These are phyloP conservation scores for Pipistrellus pipistrellus DNA, from an alignment of 2,797 vertebrate species.

Conservation along the genomic window DNA sequence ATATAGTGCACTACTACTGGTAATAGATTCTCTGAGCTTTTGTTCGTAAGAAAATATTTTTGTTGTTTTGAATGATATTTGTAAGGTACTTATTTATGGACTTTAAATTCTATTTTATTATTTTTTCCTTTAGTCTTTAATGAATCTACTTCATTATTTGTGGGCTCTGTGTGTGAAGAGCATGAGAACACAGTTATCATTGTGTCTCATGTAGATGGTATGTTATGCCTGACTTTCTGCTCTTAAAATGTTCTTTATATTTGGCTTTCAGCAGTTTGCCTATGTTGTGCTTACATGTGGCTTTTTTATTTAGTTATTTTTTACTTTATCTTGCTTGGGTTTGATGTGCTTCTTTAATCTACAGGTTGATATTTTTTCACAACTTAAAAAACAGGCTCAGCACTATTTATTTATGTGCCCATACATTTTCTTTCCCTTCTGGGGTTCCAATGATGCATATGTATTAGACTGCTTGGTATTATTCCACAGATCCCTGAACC, in stretches of 20 bases:
- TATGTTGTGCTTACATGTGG: not conserved
- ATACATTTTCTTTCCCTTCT: not conserved
- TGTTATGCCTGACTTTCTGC: not conserved
- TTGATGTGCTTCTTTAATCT: not conserved
- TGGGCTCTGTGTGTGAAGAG: not conserved
- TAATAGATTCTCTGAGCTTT: not conserved
- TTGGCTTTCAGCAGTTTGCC: not conserved
- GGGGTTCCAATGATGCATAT: not conserved
- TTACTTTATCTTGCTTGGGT: not conserved
- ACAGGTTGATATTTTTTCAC: not conserved
- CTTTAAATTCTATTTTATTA: not conserved
- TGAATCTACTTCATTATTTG: not conserved
- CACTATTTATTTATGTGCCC: not conserved
- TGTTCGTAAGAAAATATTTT: not conserved
- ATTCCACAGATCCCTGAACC: not conserved
- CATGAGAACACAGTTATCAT: not conserved
- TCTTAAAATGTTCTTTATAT: slow-evolving; percentile 26
- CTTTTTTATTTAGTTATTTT: not conserved
- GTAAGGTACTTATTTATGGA: not conserved
- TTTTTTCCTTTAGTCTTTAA: not conserved
- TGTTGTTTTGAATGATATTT: not conserved
- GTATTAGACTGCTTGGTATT: not conserved
- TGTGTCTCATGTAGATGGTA: not conserved
- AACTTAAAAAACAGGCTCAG: not conserved
- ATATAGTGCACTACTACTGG: not conserved